Base-by-base conservation (phyloP, 2,888 invertebrate species). In the Euphydryas editha region DNA sequence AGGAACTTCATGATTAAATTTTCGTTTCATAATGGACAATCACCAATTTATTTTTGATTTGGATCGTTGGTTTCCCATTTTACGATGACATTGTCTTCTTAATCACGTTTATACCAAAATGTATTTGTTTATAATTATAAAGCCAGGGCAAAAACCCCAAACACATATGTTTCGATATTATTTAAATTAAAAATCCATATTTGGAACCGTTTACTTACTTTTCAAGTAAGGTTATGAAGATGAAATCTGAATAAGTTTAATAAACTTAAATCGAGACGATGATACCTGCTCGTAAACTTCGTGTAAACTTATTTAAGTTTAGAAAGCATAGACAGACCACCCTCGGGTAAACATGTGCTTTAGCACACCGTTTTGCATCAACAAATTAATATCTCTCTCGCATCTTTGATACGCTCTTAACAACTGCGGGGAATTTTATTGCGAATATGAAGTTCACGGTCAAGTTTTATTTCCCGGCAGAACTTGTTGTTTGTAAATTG, bases 1-100 rank as follows among this genome's bases (percentile, higher is more conserved):
- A 71, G 70, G 67, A 72, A 72, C 74, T 76, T 72, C 72, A 75
- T 76, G 72, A 73, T 76, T 74, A 75, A 78, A 80, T 78, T 81
- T 80, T 76, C 77, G 74, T 73, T 72, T 54, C 69, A 70, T 65
- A 75, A 74, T 74, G 68, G 63, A 72, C 73, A 70, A 74, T 74
- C 69, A 60, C 65, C 62, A 62, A 71, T 72, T 72, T 71, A 69
- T 75, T 74, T 71, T 61, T 71, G 74, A 72, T 74, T 73, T 75
- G 77, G 80, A 72, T 78, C 76, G 75, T 67, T 73, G 74, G 68
- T 66, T 75, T 72, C 64, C 68, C 69, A 76, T 72, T 73, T 73
- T 76, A 70, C 59, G 70, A 69, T 59, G 65, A 70, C 72, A 72
- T 74, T 74, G 74, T 74, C 65, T 69, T 69, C 47, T 69, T 63